Evolutionary conservation across 2,797 vertebrate genomes (phyloP).

Genomic region (Ammospiza maritima): DNA sequence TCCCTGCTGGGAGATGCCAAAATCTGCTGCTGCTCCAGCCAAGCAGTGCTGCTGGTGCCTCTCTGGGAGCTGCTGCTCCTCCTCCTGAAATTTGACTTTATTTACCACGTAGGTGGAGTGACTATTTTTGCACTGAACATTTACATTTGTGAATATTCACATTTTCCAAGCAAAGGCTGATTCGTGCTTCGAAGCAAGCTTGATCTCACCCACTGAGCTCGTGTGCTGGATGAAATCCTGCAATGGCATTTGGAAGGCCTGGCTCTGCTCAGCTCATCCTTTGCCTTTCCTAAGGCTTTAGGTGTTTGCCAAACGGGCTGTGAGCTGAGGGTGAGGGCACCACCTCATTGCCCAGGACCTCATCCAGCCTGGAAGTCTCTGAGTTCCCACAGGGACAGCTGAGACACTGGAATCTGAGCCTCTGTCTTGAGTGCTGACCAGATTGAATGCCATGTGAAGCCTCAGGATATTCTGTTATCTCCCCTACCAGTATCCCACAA

Average conservation of each 20-base stretch:
- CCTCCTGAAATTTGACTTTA: constrained; percentile 17
- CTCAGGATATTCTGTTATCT: not conserved
- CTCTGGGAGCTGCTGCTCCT: not conserved
- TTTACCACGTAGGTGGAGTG: not conserved
- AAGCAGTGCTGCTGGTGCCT: not conserved
- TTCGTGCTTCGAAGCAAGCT: not conserved
- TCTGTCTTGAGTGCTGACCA: not conserved
- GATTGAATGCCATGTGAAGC: not conserved
- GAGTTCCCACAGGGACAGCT: not conserved
- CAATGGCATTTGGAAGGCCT: not conserved
- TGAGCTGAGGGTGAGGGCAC: not conserved
- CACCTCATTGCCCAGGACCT: not conserved
- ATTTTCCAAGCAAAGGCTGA: not conserved
- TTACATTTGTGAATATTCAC: constrained; percentile 61
- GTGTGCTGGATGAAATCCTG: not conserved
- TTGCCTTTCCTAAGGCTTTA: not conserved
- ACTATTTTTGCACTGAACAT: constrained; percentile 67
- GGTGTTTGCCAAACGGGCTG: not conserved
- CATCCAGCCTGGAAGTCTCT: not conserved
- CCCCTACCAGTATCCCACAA: not conserved
- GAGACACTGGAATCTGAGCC: not conserved
- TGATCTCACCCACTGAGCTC: not conserved
- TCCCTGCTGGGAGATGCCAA: not conserved
- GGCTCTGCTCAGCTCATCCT: not conserved
- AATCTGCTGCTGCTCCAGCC: not conserved